Conservation (phyloP, 2,888 invertebrate genomes). For the Idaea biselata region DNA sequence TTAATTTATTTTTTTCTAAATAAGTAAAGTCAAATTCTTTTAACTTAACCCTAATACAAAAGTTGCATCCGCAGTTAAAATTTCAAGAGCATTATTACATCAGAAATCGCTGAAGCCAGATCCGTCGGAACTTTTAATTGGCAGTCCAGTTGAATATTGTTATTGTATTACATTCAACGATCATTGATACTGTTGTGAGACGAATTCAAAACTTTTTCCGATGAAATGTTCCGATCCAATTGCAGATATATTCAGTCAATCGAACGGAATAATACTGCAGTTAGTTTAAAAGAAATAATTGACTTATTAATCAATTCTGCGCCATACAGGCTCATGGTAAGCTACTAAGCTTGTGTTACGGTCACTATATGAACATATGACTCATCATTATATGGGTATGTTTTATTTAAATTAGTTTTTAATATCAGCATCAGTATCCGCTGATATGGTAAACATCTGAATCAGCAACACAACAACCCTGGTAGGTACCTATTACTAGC, state of each 20-base stretch:
- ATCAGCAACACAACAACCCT: no score
- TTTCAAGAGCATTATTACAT: constrained; percentile 60
- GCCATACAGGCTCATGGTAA: no score
- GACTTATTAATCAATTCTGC: background rate
- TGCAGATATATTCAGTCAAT: background rate
- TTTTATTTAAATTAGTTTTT: no score
- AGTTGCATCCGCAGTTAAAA: constrained; percentile 60
- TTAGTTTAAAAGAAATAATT: background rate
- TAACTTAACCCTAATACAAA: constrained; percentile 28
- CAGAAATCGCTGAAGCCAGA: constrained; percentile 50
- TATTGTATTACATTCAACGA: constrained; percentile 51
- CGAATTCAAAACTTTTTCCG: constrained; percentile 34
- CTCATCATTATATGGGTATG: no score
- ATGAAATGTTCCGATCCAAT: constrained; percentile 10
- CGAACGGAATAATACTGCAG: background rate
- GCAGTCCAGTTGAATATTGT: constrained; percentile 57
- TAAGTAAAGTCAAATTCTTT: constrained; percentile 3
- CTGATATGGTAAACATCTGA: no score
- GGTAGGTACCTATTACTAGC: no score
- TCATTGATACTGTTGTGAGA: constrained; percentile 50
- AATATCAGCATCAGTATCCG: no score
- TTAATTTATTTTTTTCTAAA: background rate
- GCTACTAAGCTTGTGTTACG: no score
- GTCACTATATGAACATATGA: no score
- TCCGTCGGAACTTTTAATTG: constrained; percentile 73